phyloP scores from a whole-genome alignment of 2,113 vertebrate genomes.

The Scolopax mira region DNA sequence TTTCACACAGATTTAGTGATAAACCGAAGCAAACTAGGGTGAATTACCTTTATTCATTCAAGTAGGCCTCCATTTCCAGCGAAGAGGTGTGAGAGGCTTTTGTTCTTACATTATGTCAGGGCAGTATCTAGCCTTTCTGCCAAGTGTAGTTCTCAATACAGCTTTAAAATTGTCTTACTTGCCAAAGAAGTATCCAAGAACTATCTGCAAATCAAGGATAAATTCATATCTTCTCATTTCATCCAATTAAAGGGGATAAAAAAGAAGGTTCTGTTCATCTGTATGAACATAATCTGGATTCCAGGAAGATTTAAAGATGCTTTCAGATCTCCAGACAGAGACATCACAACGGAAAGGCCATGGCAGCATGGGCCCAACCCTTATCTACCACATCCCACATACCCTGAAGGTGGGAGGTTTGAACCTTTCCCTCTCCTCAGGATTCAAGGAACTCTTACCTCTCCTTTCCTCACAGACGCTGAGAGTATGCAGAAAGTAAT shows the following conservation, averaged over 20 bases:
- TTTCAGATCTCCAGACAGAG: neutral
- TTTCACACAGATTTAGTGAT: neutral
- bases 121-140: neutral
- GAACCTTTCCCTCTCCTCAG: neutral
- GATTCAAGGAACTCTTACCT: neutral
- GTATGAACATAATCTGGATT: neutral
- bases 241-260: neutral
- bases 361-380: neutral
- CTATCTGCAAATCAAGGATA: neutral
- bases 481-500: neutral
- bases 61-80: neutral
- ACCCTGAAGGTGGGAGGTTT: neutral
- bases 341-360: neutral
- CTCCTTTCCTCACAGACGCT: neutral
- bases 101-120: rapidly evolving
- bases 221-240: neutral
- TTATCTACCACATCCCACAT: neutral
- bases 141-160: neutral
- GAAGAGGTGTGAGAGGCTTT: neutral
- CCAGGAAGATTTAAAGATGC: neutral
- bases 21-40: neutral
- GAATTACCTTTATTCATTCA: neutral
- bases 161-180: neutral
- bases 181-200: neutral
- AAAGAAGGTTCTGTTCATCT: neutral